Percentiles rank a stretch among this genome's conserved stretches.
Evolutionary conservation across 2,797 vertebrate species (phyloP).

Genomic region (Helostoma temminkii): DNA sequence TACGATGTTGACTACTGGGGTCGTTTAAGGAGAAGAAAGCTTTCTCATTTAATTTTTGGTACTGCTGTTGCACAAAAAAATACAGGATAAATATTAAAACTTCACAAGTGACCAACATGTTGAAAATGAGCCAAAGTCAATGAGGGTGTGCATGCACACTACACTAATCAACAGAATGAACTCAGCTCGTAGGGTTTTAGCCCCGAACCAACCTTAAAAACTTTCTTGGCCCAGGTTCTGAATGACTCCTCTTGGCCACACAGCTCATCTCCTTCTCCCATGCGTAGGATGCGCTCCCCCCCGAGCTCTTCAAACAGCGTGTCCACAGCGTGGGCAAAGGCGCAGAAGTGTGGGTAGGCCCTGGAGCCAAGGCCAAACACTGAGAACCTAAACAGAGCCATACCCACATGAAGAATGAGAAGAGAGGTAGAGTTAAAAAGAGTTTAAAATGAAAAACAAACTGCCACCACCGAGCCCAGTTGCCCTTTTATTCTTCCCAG

Average conservation of each 20-base stretch:
- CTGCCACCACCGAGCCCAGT: not conserved
- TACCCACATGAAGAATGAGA: constrained; percentile 3
- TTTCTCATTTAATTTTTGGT: constrained; percentile 14
- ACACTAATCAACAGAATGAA: not conserved
- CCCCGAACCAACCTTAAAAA: constrained; percentile 91
- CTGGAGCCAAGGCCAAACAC: constrained; percentile 98
- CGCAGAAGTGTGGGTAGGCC: constrained; percentile 98
- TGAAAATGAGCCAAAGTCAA: not conserved
- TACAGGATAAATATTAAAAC: not conserved
- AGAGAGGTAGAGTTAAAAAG: constrained; percentile 12
- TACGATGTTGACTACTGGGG: not conserved
- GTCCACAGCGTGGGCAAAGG: constrained; percentile 97
- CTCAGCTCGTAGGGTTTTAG: constrained; percentile 11
- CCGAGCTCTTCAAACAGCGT: constrained; percentile 97
- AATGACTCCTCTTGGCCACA: constrained; percentile 99
- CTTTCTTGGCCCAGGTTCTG: constrained; percentile 98
- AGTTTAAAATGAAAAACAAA: constrained; percentile 13
- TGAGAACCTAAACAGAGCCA: constrained; percentile 88
- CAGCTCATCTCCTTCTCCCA: constrained; percentile 98
- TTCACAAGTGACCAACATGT: not conserved
- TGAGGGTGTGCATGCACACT: not conserved
- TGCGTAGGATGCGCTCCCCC: constrained; percentile 97
- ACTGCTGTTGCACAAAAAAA: not conserved
- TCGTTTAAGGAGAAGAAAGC: not conserved
- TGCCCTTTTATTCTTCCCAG: not conserved